phyloP scores from a whole-genome alignment of 2,113 vertebrate genomes.

The Oplegnathus fasciatus region DNA sequence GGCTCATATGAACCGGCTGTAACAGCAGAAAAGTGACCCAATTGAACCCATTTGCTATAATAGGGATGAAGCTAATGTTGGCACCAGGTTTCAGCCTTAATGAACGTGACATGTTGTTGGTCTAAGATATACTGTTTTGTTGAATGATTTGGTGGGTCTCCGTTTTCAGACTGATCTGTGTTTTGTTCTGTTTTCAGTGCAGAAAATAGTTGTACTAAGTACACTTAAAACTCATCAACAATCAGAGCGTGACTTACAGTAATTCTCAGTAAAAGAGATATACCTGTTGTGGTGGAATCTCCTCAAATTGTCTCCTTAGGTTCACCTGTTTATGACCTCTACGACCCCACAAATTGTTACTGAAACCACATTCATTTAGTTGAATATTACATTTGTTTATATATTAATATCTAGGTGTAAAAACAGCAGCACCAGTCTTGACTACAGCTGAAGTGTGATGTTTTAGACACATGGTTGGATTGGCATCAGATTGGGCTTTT shows the following conservation, averaged over 20 bases:
- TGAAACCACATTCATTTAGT: background rate
- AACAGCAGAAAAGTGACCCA: conserved; percentile 34
- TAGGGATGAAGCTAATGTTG: conserved; percentile 6
- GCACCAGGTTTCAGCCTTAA: background rate
- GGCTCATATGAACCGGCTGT: conserved; percentile 31
- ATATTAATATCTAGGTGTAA: no score
- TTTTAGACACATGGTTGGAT: no score
- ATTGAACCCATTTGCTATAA: background rate
- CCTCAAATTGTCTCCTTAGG: background rate
- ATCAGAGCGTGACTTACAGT: background rate
- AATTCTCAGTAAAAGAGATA: background rate
- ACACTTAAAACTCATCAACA: background rate
- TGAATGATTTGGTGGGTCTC: background rate
- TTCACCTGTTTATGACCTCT: background rate
- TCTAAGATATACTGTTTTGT: background rate
- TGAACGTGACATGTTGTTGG: background rate
- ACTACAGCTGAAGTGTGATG: no score
- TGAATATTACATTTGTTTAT: background rate
- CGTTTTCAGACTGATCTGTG: background rate
- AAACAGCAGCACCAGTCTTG: background rate
- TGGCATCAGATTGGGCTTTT: no score
- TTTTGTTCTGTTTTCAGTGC: background rate
- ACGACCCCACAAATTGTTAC: background rate
- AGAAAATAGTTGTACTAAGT: background rate
- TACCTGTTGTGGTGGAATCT: background rate